These are phyloP conservation scores for Peromyscus attwateri DNA, from an alignment of 2,797 vertebrate species.

Conservation along the genomic window DNA sequence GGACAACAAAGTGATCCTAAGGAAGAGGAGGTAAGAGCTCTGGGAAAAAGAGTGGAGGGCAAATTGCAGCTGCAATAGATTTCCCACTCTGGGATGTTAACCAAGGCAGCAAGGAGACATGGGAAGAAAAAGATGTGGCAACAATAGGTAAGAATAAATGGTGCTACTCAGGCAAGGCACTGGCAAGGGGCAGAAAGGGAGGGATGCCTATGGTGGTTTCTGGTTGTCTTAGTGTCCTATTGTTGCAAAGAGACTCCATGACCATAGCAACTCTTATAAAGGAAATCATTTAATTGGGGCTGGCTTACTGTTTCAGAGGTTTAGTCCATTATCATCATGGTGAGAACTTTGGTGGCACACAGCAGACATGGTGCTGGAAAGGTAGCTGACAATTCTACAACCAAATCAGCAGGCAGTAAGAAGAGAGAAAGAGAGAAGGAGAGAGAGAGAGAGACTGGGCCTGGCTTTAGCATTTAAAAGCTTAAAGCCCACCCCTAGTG, in stretches of 20 bases:
- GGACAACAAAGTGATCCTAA: neutral
- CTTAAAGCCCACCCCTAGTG: neutral
- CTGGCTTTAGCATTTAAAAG: neutral
- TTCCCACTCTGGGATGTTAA: slow-evolving; percentile 52
- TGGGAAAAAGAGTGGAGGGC: neutral
- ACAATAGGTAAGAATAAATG: slow-evolving; percentile 29
- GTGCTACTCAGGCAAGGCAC: neutral
- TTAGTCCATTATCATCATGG: neutral
- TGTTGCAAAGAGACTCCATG: neutral
- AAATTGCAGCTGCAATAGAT: slow-evolving; percentile 25
- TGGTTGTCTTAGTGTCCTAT: neutral
- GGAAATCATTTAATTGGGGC: neutral
- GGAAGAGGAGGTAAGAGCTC: neutral
- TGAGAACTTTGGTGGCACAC: neutral
- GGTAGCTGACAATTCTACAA: neutral
- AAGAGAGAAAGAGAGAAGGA: neutral
- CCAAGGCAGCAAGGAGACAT: slow-evolving; percentile 48
- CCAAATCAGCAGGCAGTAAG: neutral
- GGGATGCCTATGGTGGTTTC: neutral
- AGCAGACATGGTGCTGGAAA: neutral
- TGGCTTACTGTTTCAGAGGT: neutral
- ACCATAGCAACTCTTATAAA: neutral
- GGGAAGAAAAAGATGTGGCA: slow-evolving; percentile 3
- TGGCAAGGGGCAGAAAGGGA: neutral
- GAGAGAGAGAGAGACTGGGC: neutral